Conservation (phyloP, 53 echinoderm and acorn worm genomes). For the Arbacia lixula region DNA sequence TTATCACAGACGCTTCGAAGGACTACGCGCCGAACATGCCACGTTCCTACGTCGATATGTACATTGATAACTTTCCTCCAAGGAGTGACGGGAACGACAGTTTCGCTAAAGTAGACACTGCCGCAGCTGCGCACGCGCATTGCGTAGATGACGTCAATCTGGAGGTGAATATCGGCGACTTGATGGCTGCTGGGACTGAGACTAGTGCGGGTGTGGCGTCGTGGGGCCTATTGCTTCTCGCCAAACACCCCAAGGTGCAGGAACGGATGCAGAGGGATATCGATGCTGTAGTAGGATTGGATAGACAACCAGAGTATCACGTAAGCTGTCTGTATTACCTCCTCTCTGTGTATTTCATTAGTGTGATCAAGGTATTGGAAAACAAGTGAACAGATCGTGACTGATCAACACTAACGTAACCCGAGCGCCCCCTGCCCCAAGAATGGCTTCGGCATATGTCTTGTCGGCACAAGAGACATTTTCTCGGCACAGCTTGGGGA, state of each 20-base stretch:
- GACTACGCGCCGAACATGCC: background rate
- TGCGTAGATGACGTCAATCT: background rate
- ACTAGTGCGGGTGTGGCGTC: background rate
- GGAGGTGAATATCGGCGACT: background rate
- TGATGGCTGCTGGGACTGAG: constrained; percentile 3
- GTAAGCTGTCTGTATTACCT: background rate
- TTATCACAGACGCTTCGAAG: background rate
- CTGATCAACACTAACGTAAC: too few relatives aligned
- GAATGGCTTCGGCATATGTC: too few relatives aligned
- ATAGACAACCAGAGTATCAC: background rate
- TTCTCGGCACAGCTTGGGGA: too few relatives aligned
- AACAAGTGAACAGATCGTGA: too few relatives aligned
- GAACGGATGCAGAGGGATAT: background rate
- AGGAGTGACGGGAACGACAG: background rate
- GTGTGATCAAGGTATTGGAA: too few relatives aligned
- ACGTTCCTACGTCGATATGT: constrained; percentile 7
- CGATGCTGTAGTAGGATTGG: background rate
- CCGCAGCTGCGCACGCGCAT: background rate
- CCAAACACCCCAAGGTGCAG: background rate
- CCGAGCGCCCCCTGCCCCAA: too few relatives aligned
- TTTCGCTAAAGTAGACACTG: background rate
- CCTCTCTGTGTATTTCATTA: too few relatives aligned
- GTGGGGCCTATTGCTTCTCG: constrained; percentile 1
- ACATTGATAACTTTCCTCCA: background rate
- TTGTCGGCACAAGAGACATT: too few relatives aligned